Evolutionary conservation across 1,140 invertebrate species (phyloP).

Genomic region (Conus ventricosus): DNA sequence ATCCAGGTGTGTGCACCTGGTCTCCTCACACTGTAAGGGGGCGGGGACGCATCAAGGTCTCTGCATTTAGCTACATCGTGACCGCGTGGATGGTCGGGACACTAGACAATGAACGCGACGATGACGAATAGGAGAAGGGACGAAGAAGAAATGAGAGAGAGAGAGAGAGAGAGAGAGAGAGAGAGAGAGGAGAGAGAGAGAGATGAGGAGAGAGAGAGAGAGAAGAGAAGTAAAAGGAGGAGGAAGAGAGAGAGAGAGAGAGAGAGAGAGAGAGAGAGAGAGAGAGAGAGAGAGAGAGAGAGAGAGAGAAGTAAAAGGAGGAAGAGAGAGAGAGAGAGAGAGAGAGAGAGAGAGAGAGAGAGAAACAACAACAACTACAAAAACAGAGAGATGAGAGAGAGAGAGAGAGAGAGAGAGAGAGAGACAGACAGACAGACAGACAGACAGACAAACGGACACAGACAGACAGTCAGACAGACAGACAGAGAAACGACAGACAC

Average conservation of each 20-base stretch:
- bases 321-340: not conserved
- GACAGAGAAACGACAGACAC: not conserved
- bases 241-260: not conserved
- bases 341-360: not conserved
- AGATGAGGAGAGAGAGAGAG: not conserved
- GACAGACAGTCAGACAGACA: not conserved
- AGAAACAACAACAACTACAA: not conserved
- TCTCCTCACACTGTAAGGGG: too few species aligned
- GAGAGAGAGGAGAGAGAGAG: not conserved
- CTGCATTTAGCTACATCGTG: conserved; percentile 34
- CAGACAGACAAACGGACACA: too few species aligned
- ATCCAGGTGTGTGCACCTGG: too few species aligned
- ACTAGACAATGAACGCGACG: not conserved
- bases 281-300: not conserved
- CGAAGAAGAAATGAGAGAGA: not conserved
- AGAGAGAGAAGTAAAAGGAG: not conserved
- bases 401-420: not conserved
- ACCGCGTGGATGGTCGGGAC: not conserved
- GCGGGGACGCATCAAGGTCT: too few species aligned
- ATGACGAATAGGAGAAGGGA: not conserved
- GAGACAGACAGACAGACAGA: not conserved
- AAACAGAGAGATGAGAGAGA: not conserved
- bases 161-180: not conserved
- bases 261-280: not conserved
- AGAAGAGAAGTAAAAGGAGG: not conserved